Base-by-base conservation (phyloP, 2,888 invertebrate genomes). In the Pegoplata infirma region DNA sequence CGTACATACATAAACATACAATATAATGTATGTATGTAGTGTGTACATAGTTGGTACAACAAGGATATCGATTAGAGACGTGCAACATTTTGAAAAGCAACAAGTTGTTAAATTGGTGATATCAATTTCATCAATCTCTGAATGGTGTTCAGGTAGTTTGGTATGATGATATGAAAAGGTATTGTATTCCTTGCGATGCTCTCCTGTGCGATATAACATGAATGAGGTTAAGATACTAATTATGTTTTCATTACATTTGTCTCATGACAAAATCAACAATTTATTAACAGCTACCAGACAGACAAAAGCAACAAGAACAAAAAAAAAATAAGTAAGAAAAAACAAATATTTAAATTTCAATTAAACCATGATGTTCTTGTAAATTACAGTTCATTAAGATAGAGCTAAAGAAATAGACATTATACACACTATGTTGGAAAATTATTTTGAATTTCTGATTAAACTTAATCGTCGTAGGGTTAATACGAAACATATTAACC, bases 281-380 rank as follows among this genome's bases (percentile, higher is more conserved):
- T 28, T 19, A 19, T 5, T 55, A 14, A 5, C 44, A 67, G 21
- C 12, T 21, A 68, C 56, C n/a, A 12, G 6, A 51, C 32, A 16
- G 40, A 40, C 7, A 51, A n/a, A 0, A 36, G 56, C 19, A 56
- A 19, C 36, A 58, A n/a, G 8, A 25, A n/a, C n/a, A n/a, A n/a
- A n/a, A n/a, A n/a, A n/a, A n/a, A n/a, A n/a, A n/a, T n/a, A 28
- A 44, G 36, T 51, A 51, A 40, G 16, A 51, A 58, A 58, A 61
- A 59, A 69, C 56, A 76, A 76, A 76, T 69, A 76, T 76, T 76
- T 76, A 69, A 58, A 69, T 69, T 76, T 69, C 58, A 69, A 69
- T 76, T 64, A 76, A 68, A 56, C 14, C 68, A 28, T 66, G 49
- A 25, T 73, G 32, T 59, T 68, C 25, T 46, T 75, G 32, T 49